phyloP scores from a whole-genome alignment of 2,888 invertebrate species.

The Drosophila recens region DNA sequence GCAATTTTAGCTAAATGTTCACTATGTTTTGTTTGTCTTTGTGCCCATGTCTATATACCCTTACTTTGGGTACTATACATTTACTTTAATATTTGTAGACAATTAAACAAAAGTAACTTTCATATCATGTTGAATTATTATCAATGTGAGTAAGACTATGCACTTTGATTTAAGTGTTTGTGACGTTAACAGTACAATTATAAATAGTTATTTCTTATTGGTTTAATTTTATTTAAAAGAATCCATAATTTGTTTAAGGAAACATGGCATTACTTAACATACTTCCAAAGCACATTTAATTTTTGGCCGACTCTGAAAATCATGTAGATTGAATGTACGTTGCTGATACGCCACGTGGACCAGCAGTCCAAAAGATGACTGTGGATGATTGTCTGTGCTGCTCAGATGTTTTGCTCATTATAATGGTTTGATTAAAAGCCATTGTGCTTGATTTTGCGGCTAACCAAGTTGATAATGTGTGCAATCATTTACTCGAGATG shows the following conservation, averaged over 20 bases:
- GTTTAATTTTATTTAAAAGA: no score
- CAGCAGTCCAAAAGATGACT: constrained; percentile 23
- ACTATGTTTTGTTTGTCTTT: constrained; percentile 31
- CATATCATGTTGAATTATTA: background rate
- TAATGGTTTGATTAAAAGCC: constrained; percentile 74
- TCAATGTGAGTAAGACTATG: no score
- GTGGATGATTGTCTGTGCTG: constrained; percentile 30
- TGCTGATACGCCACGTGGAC: constrained; percentile 51
- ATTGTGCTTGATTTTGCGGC: constrained; percentile 76
- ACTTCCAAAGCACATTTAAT: constrained; percentile 11
- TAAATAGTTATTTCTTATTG: no score
- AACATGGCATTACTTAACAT: no score
- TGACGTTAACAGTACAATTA: no score
- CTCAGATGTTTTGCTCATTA: constrained; percentile 59
- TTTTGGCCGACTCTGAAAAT: background rate
- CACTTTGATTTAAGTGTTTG: no score
- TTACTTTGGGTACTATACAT: background rate
- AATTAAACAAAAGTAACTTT: background rate
- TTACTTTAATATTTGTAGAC: no score
- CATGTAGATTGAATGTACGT: constrained; percentile 18
- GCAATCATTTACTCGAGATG: constrained; percentile 54
- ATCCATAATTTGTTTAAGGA: no score
- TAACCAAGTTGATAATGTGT: constrained; percentile 69
- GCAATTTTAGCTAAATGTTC: constrained; percentile 50
- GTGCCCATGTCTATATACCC: constrained; percentile 4